phyloP scores from a whole-genome alignment of 2,888 invertebrate genomes.

The Brenthis hecate region DNA sequence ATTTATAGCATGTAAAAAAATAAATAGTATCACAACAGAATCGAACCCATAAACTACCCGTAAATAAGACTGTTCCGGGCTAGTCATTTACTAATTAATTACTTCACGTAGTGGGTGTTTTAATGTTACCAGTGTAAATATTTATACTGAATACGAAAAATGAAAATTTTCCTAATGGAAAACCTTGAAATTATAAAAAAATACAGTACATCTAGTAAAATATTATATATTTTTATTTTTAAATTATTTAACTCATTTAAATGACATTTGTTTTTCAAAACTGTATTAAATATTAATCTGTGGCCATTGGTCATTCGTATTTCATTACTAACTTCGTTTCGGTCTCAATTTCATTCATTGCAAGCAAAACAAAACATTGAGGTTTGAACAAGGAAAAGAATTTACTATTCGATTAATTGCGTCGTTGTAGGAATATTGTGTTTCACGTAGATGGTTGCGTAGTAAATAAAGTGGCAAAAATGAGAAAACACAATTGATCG shows the following conservation, averaged over 20 bases:
- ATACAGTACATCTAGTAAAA: no score
- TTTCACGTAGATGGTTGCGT: conserved; percentile 16
- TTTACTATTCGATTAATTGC: conserved; percentile 26
- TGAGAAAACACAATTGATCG: conserved; percentile 23
- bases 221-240: not conserved
- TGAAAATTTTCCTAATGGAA: no score
- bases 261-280: not conserved
- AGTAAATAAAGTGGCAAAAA: conserved; percentile 26
- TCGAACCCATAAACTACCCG: no score
- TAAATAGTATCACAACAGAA: no score
- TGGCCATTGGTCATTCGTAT: not conserved
- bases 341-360: conserved; percentile 13
- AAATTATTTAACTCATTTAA: not conserved
- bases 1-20: no score
- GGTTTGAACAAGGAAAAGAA: conserved; percentile 23
- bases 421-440: conserved; percentile 24
- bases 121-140: no score
- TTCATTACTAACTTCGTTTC: conserved; percentile 9
- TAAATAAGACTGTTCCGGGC: no score
- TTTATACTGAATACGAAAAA: no score
- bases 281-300: not conserved
- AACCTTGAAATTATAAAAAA: no score
- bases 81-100: no score
- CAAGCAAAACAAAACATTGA: conserved; percentile 38
- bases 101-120: no score